Base-by-base conservation (phyloP, 2,888 invertebrate species). In the Torymus auratus region DNA sequence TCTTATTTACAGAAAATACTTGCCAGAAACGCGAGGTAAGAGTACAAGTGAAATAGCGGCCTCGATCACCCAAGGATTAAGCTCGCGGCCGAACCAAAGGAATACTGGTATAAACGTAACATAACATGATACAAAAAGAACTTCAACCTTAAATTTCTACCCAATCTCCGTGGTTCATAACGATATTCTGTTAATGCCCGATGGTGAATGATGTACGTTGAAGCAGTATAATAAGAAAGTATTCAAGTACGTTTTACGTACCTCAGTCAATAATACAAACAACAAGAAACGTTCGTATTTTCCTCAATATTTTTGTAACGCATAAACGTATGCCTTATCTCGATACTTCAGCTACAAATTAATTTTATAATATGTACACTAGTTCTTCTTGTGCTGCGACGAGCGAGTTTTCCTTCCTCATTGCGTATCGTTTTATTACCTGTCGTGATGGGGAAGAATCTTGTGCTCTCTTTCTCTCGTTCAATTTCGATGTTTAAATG, bases 21-120 rank as follows among this genome's bases (percentile, higher is more conserved):
- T 96, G 86, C 96, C 96, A 4, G 96, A 96, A 91, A 96, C 96
- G 0, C 92, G 94, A 83, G 95, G 94, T n/a, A 93, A 92, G 84
- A 94, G 94, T 83, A 93, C 95, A 0, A 90, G 92, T 0, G 94
- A 95, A 83, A 92, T 96, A 60, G 93, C 94, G 0, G 92, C 93
- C 58, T 88, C 94, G 4, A 93, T 95, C 85, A 92, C 93, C 13
- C 92, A 92, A 85, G 95, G 96, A 17, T 92, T 96, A 82, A 90
- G 89, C 2, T 94, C 94, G 7, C 88, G 90, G 15, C 92, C 92
- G 0, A 89, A 87, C 53, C 69, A 67, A 55, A 28, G 1, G 0
- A 15, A 50, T 55, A 23, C 77, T 4, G 41, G 13, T 11, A 15
- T 55, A 50, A 82, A 73, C 20, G 53, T 55, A 2, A 56, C 68